These are phyloP conservation scores for Platypus cylindrus DNA, from an alignment of 2,888 invertebrate species.

Conservation along the genomic window DNA sequence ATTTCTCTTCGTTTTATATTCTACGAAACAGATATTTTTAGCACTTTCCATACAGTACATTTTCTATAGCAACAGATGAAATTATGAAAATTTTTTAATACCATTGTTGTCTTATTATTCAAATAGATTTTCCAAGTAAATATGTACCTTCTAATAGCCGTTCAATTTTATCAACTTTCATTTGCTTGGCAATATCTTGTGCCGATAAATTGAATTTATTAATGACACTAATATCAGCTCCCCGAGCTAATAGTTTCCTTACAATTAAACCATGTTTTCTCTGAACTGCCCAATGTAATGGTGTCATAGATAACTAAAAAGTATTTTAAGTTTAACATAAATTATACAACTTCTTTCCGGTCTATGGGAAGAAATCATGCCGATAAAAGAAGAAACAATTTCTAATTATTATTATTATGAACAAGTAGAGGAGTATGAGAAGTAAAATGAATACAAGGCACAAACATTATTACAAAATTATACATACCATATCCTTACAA, in stretches of 20 bases:
- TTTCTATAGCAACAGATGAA: no score
- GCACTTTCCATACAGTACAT: no score
- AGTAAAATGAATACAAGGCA: background rate
- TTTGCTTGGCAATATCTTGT: slow-evolving; percentile 52
- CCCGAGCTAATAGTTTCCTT: slow-evolving; percentile 54
- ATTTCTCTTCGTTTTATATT: no score
- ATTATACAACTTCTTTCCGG: background rate
- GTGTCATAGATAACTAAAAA: slow-evolving; percentile 70
- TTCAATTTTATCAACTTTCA: slow-evolving; percentile 48
- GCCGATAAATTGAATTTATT: slow-evolving; percentile 68
- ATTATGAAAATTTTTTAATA: slow-evolving; percentile 4
- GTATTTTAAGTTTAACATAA: background rate
- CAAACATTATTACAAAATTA: background rate
- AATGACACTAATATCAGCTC: slow-evolving; percentile 53
- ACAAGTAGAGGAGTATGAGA: no score
- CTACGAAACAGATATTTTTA: no score
- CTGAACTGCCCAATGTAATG: slow-evolving; percentile 89
- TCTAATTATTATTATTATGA: no score
- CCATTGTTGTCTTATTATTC: background rate
- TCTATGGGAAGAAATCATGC: no score
- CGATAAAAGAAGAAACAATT: no score
- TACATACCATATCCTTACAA: slow-evolving; percentile 60
- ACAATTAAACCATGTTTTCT: slow-evolving; percentile 61
- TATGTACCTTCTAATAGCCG: slow-evolving; percentile 38
- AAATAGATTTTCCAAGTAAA: slow-evolving; percentile 3